A percentile compares a stretch with the other conserved stretches of the same genome.
Conservation (phyloP, 2,888 invertebrate species). For the Temnothorax rugatulus region DNA sequence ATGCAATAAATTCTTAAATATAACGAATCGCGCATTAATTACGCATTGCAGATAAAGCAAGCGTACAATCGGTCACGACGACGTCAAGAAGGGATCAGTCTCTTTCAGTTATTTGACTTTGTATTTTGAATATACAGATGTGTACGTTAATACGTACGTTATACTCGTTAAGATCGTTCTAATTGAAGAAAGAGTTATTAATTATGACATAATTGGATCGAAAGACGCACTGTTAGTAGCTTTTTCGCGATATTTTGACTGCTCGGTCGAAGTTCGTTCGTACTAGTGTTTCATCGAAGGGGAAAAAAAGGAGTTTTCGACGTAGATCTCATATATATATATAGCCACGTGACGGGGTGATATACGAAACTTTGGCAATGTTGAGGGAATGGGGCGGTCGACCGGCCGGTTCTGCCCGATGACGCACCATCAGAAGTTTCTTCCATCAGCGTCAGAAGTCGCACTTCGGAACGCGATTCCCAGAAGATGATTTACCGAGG, state of each 20-base stretch:
- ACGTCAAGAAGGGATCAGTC: background rate
- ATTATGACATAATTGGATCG: background rate
- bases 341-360: constrained; percentile 37
- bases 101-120: background rate
- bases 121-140: background rate
- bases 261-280: background rate
- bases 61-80: background rate
- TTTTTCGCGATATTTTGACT: constrained; percentile 6
- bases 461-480: background rate
- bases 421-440: constrained; percentile 30
- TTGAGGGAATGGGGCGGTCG: constrained; percentile 34
- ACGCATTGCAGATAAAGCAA: constrained; percentile 5
- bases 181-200: background rate
- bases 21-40: constrained; percentile 13
- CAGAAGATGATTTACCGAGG: constrained; percentile 13
- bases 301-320: background rate
- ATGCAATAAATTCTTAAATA: background rate
- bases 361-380: constrained; percentile 57
- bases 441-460: constrained; percentile 5
- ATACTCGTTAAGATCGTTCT: background rate
- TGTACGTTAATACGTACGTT: background rate
- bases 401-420: constrained; percentile 34
- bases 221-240: background rate
- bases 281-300: background rate
- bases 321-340: constrained; percentile 8